Percentiles rank a stretch among this genome's conserved stretches.
phyloP scores from a whole-genome alignment of 2,113 vertebrate genomes.

The Pardalotus punctatus region DNA sequence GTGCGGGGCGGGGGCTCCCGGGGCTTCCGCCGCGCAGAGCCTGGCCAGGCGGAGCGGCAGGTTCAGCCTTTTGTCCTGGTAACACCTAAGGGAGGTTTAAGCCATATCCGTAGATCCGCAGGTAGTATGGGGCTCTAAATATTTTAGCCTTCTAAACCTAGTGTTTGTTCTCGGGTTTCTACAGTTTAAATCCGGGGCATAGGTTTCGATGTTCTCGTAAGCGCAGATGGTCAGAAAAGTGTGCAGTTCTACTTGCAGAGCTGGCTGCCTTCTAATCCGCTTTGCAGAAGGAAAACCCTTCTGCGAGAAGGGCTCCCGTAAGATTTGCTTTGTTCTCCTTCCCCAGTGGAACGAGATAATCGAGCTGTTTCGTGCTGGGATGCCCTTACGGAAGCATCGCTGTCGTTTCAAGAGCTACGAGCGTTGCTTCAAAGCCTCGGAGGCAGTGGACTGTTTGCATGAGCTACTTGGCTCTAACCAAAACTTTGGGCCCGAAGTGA shows the following conservation, averaged over 20 bases:
- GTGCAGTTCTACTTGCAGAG: rapidly evolving
- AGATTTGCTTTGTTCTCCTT: neutral
- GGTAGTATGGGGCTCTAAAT: rapidly evolving
- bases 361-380: constrained; percentile 79
- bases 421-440: constrained; percentile 78
- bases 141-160: too few relatives aligned
- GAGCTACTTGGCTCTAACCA: constrained; percentile 77
- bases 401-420: constrained; percentile 83
- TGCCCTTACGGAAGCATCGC: constrained; percentile 83
- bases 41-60: rapidly evolving
- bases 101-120: rapidly evolving
- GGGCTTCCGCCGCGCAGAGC: too few relatives aligned
- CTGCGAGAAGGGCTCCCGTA: neutral
- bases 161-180: neutral
- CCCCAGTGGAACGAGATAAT: constrained; percentile 87
- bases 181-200: rapidly evolving
- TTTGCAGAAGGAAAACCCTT: rapidly evolving
- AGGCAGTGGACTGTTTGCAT: constrained; percentile 82
- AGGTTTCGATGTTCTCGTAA: neutral
- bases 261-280: rapidly evolving
- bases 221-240: rapidly evolving
- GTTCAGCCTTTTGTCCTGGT: neutral
- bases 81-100: neutral
- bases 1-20: rapidly evolving
- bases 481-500: constrained; percentile 87